Conservation (phyloP, 1,140 invertebrate species). For the Brachionus paranguensis region DNA sequence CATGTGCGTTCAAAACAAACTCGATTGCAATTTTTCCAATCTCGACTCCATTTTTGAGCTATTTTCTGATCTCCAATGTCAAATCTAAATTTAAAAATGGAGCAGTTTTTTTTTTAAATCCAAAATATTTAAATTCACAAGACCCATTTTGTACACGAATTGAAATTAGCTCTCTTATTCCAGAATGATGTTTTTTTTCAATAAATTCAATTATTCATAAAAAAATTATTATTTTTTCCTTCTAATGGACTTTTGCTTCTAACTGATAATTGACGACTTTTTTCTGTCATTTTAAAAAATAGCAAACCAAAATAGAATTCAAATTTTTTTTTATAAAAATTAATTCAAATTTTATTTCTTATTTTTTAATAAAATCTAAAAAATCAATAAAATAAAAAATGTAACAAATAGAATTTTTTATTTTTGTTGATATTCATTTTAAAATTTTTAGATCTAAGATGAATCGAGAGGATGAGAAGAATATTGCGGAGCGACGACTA, state of each 20-base stretch:
- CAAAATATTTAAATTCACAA: neutral
- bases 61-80: neutral
- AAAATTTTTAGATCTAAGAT: constrained; percentile 5
- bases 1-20: neutral
- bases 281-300: neutral
- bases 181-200: constrained; percentile 4
- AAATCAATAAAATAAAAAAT: neutral
- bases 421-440: neutral
- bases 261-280: neutral
- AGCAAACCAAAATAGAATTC: neutral
- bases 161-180: neutral
- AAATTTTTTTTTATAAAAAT: neutral
- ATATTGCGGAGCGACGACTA: neutral
- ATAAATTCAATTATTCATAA: neutral
- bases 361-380: neutral
- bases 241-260: neutral
- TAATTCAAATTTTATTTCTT: neutral
- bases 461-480: constrained; percentile 2
- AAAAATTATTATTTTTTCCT: neutral
- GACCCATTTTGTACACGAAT: neutral
- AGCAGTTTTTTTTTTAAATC: neutral
- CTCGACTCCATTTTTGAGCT: neutral
- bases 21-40: neutral
- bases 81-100: constrained; percentile 10
- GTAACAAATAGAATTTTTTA: neutral